Evolutionary conservation across 2,113 vertebrate genomes (phyloP), one percentile per base, ranked within the genome.

Genomic region (Thymallus thymallus): DNA sequence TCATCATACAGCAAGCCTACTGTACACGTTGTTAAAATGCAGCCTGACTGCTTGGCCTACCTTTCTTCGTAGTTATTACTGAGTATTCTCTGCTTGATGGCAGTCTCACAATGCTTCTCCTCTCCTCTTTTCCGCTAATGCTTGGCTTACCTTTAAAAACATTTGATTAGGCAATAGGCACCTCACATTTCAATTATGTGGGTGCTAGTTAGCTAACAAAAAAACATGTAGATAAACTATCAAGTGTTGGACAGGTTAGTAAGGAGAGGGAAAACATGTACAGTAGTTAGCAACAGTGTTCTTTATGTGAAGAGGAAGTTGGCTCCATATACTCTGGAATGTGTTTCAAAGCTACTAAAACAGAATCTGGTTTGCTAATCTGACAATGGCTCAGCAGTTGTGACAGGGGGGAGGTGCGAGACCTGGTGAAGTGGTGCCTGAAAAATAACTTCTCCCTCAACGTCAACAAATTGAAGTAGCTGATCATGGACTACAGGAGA

Each of bases 91-190:
- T 41, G 24, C 56, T 60, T 77, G 45, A 16, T 61, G 46, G 78
- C n/a, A 41, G 67, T 64, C 77, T 88, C 81, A 91, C 45, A 73
- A 45, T 73, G 80, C 9, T 74, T 77, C 62, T 85, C 65, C 84
- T 26, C 68, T 85, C 74, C 45, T 72, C 82, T 84, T 66, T 69
- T 12, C 80, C 66, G 64, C 78, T 73, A 84, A 92, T 93, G 90
- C 92, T 94, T 64, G 93, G 93, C 14, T 77, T 91, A n/a, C 89
- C 92, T 35, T 6, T 6, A 35, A 35, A 35, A 35, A 35, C 32
- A 35, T 35, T 35, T 5, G 32, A 35, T 35, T 35, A 61, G 13
- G 1, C 16, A 69, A 35, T 75, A 18, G 16, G 75, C 61, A 73
- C 80, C 10, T 68, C 12, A 4, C 18, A 13, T 68, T 46, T 46